Evolutionary conservation across 2,113 vertebrate species (phyloP).

Genomic region (Rhombomys opimus): DNA sequence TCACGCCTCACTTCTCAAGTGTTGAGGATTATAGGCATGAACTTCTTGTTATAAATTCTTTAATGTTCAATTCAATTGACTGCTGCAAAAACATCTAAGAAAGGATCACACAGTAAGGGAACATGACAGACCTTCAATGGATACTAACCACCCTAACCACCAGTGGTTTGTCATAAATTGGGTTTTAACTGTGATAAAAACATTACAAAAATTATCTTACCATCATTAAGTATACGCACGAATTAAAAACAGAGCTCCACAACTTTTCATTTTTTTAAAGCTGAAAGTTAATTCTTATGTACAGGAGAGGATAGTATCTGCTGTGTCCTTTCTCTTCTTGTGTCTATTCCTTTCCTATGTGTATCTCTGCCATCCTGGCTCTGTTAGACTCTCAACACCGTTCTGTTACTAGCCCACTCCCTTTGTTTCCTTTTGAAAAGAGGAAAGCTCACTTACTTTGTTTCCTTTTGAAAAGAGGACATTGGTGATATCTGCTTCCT

Average conservation of each 20-base stretch:
- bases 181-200: slow-evolving; percentile 17
- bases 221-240: neutral
- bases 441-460: neutral
- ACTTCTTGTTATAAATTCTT: slow-evolving; percentile 8
- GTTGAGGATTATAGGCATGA: neutral
- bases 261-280: slow-evolving; percentile 16
- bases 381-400: neutral
- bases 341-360: neutral
- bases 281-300: neutral
- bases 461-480: slow-evolving; percentile 29
- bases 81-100: neutral
- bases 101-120: neutral
- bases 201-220: neutral
- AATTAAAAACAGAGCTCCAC: neutral
- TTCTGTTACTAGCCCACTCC: neutral
- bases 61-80: neutral
- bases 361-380: neutral
- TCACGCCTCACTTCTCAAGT: no score
- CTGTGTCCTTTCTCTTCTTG: neutral
- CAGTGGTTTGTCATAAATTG: neutral
- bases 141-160: neutral
- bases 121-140: neutral
- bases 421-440: slow-evolving; percentile 18
- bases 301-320: neutral
- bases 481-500: neutral